Percentiles rank a stretch among this genome's conserved stretches.
Evolutionary conservation across 2,888 invertebrate species (phyloP).

Genomic region (Mycalesis mineus): DNA sequence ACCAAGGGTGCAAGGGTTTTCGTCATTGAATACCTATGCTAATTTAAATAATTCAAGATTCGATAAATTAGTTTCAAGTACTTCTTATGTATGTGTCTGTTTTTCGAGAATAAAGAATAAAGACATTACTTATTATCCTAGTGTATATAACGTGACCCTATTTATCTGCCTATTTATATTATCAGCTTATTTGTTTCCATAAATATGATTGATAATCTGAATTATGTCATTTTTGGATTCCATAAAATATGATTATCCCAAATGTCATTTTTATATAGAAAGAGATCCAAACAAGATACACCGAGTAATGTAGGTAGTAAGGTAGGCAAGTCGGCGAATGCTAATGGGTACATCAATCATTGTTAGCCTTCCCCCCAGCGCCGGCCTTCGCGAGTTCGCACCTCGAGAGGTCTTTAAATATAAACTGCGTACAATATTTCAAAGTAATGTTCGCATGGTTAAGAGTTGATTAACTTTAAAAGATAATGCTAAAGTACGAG

Average conservation of each 20-base stretch:
- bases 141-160: no score
- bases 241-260: neutral
- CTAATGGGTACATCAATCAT: constrained; percentile 59
- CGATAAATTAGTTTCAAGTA: no score
- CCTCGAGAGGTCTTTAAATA: constrained; percentile 15
- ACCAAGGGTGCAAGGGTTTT: no score
- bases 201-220: no score
- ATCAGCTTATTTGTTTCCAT: no score
- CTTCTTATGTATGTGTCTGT: no score
- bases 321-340: constrained; percentile 2
- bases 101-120: no score
- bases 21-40: no score
- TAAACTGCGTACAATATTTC: constrained; percentile 11
- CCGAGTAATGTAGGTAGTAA: neutral
- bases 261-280: neutral
- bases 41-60: no score
- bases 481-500: constrained; percentile 1
- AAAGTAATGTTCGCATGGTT: constrained; percentile 10
- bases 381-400: constrained; percentile 19
- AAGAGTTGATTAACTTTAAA: constrained; percentile 9
- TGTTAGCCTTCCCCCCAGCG: constrained; percentile 37
- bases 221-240: no score
- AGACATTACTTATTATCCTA: no score
- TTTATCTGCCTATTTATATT: no score
- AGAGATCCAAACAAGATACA: neutral